phyloP scores from a whole-genome alignment of 2,888 invertebrate species.

The Drosophila nr. fundita region DNA sequence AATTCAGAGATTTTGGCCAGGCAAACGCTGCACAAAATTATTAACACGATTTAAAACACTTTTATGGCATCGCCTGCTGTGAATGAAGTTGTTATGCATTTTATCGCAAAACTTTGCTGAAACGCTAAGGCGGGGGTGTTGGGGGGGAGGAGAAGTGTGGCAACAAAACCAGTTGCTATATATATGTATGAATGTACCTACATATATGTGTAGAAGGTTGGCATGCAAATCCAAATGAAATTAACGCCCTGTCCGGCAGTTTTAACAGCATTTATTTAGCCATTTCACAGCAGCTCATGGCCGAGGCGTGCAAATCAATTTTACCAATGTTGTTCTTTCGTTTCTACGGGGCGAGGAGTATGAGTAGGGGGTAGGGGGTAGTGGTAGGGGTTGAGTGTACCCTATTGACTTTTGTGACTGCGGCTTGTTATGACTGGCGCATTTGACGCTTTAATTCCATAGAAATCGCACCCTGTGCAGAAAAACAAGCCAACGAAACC shows the following conservation, averaged over 20 bases:
- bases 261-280: slow-evolving; percentile 75
- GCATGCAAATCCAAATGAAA: slow-evolving; percentile 73
- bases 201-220: slow-evolving; percentile 7
- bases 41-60: slow-evolving; percentile 85
- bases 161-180: slow-evolving; percentile 53
- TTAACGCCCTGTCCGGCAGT: slow-evolving; percentile 74
- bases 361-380: neutral
- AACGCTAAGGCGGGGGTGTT: slow-evolving; percentile 31
- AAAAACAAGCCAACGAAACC: slow-evolving; percentile 12
- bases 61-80: slow-evolving; percentile 84
- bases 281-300: slow-evolving; percentile 49
- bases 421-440: slow-evolving; percentile 72
- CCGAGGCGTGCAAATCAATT: slow-evolving; percentile 71
- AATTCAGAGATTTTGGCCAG: slow-evolving; percentile 69
- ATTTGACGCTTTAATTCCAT: slow-evolving; percentile 76
- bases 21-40: slow-evolving; percentile 83
- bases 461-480: slow-evolving; percentile 63
- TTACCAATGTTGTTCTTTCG: slow-evolving; percentile 42
- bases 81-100: slow-evolving; percentile 84
- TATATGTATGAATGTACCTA: neutral
- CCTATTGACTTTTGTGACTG: slow-evolving; percentile 56
- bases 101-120: slow-evolving; percentile 78
- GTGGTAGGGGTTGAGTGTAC: neutral
- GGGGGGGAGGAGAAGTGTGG: neutral
- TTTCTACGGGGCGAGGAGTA: neutral